phyloP scores from a whole-genome alignment of 1,140 invertebrate species.

The Berghia stephanieae region DNA sequence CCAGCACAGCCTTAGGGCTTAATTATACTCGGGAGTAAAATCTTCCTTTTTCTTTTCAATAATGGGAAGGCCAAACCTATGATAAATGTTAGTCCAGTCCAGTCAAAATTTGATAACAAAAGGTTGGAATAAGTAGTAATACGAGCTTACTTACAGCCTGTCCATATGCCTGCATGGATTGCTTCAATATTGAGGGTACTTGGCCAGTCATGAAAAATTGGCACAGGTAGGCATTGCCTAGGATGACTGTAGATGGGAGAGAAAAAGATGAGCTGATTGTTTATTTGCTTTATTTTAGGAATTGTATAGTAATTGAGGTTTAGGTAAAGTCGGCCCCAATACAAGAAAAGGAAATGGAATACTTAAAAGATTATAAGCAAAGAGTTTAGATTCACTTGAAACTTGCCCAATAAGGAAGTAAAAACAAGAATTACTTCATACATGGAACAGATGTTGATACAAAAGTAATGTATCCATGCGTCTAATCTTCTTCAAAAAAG shows the following conservation, averaged over 20 bases:
- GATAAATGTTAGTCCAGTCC: background rate
- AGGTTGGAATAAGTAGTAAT: background rate
- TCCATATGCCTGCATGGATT: conserved; percentile 81
- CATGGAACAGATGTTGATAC: too few species aligned
- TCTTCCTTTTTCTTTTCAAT: conserved; percentile 1
- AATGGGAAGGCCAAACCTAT: background rate
- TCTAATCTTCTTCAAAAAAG: too few species aligned
- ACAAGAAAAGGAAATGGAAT: too few species aligned
- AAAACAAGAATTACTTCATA: background rate
- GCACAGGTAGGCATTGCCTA: conserved; percentile 87
- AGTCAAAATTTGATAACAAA: background rate
- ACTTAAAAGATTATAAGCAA: background rate
- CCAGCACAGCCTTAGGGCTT: background rate
- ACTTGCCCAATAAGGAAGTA: background rate
- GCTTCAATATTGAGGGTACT: conserved; percentile 77
- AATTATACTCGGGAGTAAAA: conserved; percentile 1
- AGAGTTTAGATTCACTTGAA: background rate
- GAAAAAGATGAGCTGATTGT: conserved; percentile 8
- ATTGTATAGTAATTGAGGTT: too few species aligned
- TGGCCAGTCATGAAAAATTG: conserved; percentile 81
- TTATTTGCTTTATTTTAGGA: conserved; percentile 1
- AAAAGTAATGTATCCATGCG: too few species aligned
- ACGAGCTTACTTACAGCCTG: conserved; percentile 76
- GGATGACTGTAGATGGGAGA: conserved; percentile 69
- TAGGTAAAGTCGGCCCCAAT: too few species aligned